Conservation (phyloP, 2,888 invertebrate species). For the Calephelis perditalis region DNA sequence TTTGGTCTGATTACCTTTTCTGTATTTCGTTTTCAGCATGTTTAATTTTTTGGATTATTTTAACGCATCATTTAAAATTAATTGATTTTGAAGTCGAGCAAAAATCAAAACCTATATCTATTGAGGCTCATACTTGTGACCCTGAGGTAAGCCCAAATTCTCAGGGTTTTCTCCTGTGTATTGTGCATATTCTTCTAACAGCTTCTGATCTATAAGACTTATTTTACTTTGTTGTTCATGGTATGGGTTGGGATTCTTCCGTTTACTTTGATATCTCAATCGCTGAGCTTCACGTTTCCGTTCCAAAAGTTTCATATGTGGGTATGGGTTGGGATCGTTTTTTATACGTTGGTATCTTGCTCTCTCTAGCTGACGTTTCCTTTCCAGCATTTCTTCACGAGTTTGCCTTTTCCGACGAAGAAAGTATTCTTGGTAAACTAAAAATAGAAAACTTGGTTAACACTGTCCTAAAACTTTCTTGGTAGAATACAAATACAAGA, state of each 20-base stretch:
- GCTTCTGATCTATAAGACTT: conserved; percentile 4
- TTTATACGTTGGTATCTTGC: conserved; percentile 4
- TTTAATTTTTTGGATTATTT: no score
- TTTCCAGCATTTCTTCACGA: conserved; percentile 5
- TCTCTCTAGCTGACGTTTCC: conserved; percentile 3
- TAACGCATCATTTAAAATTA: no score
- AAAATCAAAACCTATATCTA: not conserved
- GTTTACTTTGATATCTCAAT: not conserved
- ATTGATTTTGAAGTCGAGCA: no score
- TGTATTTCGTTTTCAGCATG: no score
- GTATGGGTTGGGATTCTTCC: conserved; percentile 1
- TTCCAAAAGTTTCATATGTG: conserved; percentile 4
- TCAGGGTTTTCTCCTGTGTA: not conserved
- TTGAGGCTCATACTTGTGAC: not conserved
- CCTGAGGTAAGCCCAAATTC: not conserved
- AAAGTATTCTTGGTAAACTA: conserved; percentile 1
- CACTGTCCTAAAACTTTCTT: no score
- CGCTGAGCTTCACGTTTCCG: not conserved
- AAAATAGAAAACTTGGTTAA: not conserved
- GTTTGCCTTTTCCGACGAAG: not conserved
- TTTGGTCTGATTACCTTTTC: no score
- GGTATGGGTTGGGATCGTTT: not conserved
- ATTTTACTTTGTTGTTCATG: not conserved
- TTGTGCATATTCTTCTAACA: conserved; percentile 7
- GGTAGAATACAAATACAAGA: no score